Percentiles rank a stretch among this genome's conserved stretches.
Conservation (phyloP, 2,888 invertebrate genomes). For the Pedicia rivosa region DNA sequence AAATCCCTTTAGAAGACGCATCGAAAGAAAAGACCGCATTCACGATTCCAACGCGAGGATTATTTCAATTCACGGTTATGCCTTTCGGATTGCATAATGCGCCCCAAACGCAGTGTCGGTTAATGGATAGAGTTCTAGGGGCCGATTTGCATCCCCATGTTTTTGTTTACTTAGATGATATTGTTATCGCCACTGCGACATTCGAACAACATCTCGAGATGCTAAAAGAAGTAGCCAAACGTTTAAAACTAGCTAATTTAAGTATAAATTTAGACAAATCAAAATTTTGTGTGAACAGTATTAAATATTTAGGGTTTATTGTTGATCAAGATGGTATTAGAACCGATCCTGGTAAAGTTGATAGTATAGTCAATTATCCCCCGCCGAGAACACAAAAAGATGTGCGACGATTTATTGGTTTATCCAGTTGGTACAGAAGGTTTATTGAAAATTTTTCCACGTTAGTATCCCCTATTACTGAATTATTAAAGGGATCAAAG, state of each 20-base stretch:
- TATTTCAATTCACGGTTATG: conserved; percentile 14
- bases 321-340: background rate
- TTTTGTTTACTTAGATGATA: background rate
- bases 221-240: background rate
- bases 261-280: background rate
- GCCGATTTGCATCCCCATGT: background rate
- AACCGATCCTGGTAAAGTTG: background rate
- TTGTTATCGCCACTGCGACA: background rate
- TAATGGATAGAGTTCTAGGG: background rate
- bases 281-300: background rate
- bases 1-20: conserved; percentile 9
- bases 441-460: background rate
- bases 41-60: conserved; percentile 14
- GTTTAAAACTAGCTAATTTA: background rate
- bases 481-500: background rate
- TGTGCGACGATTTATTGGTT: background rate
- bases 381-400: background rate
- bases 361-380: background rate
- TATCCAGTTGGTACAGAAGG: conserved; percentile 1
- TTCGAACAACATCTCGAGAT: background rate
- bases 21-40: conserved; percentile 15
- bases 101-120: conserved; percentile 9
- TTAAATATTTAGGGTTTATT: background rate
- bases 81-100: conserved; percentile 12
- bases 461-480: background rate